Percentiles rank a stretch among this genome's conserved stretches.
Evolutionary conservation across 2,888 invertebrate species (phyloP).

Genomic region (Parapristionchus giblindavisi): DNA sequence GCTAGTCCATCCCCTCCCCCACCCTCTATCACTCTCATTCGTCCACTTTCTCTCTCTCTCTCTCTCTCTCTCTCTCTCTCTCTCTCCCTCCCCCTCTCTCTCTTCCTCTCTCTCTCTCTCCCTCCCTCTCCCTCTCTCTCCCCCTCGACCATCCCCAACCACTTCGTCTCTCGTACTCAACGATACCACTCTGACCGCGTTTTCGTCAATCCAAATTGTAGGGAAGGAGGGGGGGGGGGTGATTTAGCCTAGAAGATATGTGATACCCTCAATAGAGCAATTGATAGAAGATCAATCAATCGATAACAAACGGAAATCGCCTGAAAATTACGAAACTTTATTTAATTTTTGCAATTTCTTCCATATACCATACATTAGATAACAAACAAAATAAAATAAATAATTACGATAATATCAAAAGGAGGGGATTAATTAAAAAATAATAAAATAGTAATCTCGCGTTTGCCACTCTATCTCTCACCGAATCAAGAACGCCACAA

Average conservation of each 20-base stretch:
- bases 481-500: too few species aligned
- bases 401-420: too few species aligned
- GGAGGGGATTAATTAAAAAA: too few species aligned
- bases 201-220: neutral
- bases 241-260: neutral
- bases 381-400: too few species aligned
- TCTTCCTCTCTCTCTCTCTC: neutral
- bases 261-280: neutral
- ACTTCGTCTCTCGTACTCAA: neutral
- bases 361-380: too few species aligned
- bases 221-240: neutral
- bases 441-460: too few species aligned
- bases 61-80: conserved; percentile 18
- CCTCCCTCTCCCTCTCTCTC: neutral
- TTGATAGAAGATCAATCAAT: neutral
- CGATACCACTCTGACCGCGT: conserved; percentile 3
- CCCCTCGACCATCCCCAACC: conserved; percentile 9
- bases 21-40: neutral
- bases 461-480: too few species aligned
- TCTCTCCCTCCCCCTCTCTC: neutral
- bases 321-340: too few species aligned
- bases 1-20: neutral
- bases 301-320: neutral
- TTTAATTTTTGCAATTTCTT: too few species aligned
- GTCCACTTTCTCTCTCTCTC: conserved; percentile 10